Conservation (phyloP, 2,797 vertebrate species). For the Harpagifer antarcticus region DNA sequence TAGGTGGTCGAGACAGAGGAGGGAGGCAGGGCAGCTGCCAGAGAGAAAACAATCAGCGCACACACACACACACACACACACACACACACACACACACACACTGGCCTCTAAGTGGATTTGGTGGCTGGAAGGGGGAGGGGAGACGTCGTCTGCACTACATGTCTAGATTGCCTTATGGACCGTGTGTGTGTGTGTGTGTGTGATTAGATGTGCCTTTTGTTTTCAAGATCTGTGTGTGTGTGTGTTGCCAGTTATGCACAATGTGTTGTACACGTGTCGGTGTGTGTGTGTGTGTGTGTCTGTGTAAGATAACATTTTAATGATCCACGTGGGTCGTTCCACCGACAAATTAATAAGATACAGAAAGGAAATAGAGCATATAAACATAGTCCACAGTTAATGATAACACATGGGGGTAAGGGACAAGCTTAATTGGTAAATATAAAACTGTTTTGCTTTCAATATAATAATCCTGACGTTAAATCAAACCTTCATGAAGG, state of each 20-base stretch:
- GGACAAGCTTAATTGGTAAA: background rate
- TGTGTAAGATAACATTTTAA: constrained; percentile 32
- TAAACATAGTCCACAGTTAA: background rate
- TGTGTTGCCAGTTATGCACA: constrained; percentile 25
- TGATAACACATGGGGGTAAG: background rate
- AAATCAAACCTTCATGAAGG: background rate
- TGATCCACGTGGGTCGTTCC: constrained; percentile 35
- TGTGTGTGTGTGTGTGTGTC: background rate
- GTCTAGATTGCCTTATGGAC: constrained; percentile 54
- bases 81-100: constrained; percentile 49
- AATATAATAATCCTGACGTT: background rate
- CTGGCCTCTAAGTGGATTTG: constrained; percentile 78
- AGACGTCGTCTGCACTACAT: constrained; percentile 38
- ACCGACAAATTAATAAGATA: constrained; percentile 30
- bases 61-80: constrained; percentile 1
- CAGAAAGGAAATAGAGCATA: constrained; percentile 7
- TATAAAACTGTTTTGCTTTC: background rate
- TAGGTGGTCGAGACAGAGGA: constrained; percentile 58
- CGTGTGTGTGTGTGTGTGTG: constrained; percentile 40
- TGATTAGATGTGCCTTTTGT: constrained; percentile 66
- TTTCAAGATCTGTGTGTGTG: constrained; percentile 37
- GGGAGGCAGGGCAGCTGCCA: constrained; percentile 67
- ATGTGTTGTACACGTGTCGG: constrained; percentile 16
- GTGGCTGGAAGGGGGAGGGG: constrained; percentile 64
- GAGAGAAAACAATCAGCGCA: constrained; percentile 73